phyloP scores from a whole-genome alignment of 2,797 vertebrate species.

The Okamejei kenojei region DNA sequence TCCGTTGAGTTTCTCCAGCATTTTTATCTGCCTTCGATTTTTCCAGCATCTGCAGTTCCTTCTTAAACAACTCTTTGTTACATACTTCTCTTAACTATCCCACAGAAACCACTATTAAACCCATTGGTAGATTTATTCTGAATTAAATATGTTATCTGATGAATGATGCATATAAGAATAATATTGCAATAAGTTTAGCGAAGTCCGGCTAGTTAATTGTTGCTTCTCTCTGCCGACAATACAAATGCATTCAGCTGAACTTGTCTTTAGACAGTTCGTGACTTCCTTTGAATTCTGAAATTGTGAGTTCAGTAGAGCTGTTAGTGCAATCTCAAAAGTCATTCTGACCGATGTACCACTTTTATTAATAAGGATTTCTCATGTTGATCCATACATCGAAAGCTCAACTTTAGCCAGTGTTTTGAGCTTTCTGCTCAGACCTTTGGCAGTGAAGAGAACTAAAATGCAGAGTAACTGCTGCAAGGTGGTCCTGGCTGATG shows the following conservation, averaged over 20 bases:
- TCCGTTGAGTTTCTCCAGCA: too few relatives aligned
- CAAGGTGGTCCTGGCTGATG: constrained; percentile 12
- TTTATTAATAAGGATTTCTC: background rate
- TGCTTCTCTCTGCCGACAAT: background rate
- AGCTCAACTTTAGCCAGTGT: background rate
- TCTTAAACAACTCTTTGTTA: too few relatives aligned
- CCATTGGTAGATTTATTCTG: background rate
- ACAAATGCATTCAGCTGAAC: background rate
- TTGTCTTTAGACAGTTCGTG: background rate
- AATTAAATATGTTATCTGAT: background rate
- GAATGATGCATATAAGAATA: too few relatives aligned
- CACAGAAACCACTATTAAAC: background rate
- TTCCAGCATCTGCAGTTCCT: too few relatives aligned
- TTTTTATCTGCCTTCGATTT: too few relatives aligned
- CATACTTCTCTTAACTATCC: background rate
- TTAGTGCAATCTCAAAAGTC: background rate
- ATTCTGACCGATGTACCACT: background rate
- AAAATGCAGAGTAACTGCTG: background rate
- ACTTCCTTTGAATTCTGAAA: background rate
- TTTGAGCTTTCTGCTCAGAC: background rate
- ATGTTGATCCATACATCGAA: background rate
- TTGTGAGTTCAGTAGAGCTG: background rate
- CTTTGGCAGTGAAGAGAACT: background rate
- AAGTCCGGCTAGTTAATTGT: background rate
- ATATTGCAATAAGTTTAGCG: background rate